Evolutionary conservation across 2,797 vertebrate genomes (phyloP).

Genomic region (Erithacus rubecula): DNA sequence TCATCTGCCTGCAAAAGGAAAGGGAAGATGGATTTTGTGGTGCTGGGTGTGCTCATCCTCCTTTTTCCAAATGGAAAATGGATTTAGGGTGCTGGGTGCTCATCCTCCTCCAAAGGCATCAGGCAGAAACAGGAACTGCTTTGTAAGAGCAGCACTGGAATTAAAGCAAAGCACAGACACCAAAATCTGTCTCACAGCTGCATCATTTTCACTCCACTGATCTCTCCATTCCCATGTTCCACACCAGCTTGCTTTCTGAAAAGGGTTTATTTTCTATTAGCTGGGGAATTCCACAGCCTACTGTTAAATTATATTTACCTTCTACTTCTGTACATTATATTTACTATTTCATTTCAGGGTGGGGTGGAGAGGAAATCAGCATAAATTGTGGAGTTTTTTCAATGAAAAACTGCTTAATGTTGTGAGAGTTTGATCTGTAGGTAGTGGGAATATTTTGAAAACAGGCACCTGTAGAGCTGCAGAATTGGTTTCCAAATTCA

Average conservation of each 20-base stretch:
- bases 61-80: not conserved
- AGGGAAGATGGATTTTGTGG: not conserved
- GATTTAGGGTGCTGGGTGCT: not conserved
- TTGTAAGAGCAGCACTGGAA: not conserved
- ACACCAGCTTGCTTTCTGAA: not conserved
- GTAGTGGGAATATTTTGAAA: not conserved
- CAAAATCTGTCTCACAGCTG: not conserved
- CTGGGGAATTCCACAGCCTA: not conserved
- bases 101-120: not conserved
- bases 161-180: not conserved
- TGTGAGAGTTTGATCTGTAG: not conserved
- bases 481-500: not conserved
- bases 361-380: not conserved
- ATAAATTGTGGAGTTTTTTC: not conserved
- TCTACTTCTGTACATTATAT: not conserved
- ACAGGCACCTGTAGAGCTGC: not conserved
- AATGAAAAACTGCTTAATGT: not conserved
- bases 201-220: not conserved
- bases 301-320: not conserved
- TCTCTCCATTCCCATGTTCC: not conserved
- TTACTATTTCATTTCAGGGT: not conserved
- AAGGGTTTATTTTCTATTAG: not conserved
- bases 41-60: not conserved
- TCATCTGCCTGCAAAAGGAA: not conserved
- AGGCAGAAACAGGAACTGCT: not conserved